phyloP scores from a whole-genome alignment of 2,797 vertebrate species.

The Leptodactylus fallax region DNA sequence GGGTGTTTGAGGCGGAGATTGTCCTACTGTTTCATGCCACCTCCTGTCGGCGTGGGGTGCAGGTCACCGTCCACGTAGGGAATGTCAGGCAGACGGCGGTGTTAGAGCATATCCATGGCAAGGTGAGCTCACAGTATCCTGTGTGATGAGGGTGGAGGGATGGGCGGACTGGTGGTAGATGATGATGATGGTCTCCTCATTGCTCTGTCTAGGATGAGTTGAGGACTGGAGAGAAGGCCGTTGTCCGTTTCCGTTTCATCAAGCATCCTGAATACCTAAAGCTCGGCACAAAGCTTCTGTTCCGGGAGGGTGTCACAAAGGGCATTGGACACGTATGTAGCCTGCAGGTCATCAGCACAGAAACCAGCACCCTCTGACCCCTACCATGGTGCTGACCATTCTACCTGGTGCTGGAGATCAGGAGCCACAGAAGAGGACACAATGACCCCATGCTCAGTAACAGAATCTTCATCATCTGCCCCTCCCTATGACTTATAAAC shows the following conservation, averaged over 20 bases:
- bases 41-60: slow-evolving; percentile 96
- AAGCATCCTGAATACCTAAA: slow-evolving; percentile 98
- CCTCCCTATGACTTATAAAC: background rate
- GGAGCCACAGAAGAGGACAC: background rate
- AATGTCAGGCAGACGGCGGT: slow-evolving; percentile 95
- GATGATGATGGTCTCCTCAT: background rate
- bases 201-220: slow-evolving; percentile 85
- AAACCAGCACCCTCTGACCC: background rate
- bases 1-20: slow-evolving; percentile 95
- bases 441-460: background rate
- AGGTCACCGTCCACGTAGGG: slow-evolving; percentile 95
- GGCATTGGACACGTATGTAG: slow-evolving; percentile 96
- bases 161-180: no score
- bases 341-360: slow-evolving; percentile 81
- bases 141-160: background rate
- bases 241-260: slow-evolving; percentile 93
- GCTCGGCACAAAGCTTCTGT: slow-evolving; percentile 94
- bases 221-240: slow-evolving; percentile 95
- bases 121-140: slow-evolving; percentile 77
- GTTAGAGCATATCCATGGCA: slow-evolving; percentile 92
- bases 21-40: slow-evolving; percentile 96
- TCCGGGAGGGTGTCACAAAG: slow-evolving; percentile 96
- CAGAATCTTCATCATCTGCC: no score
- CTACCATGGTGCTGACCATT: background rate
- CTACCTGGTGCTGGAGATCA: background rate